These are phyloP conservation scores for Odontocolon sp. DNA, from an alignment of 2,888 invertebrate species.

Conservation along the genomic window DNA sequence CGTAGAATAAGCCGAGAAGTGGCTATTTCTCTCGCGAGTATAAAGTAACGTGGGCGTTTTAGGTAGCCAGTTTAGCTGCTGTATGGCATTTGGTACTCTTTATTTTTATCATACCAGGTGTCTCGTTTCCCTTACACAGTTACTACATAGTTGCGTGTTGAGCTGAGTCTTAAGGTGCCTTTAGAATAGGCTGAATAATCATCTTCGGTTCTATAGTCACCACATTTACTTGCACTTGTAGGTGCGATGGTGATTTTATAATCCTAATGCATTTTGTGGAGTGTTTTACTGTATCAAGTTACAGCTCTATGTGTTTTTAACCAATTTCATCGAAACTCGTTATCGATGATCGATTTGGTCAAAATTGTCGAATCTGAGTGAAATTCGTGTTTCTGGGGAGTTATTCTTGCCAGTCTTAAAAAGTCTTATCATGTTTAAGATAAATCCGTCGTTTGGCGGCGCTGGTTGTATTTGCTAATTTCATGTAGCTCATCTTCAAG, in stretches of 20 bases:
- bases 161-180: background rate
- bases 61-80: conserved; percentile 42
- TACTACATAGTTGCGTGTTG: conserved; percentile 1
- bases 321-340: background rate
- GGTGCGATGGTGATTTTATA: conserved; percentile 11
- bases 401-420: no score
- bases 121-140: conserved; percentile 31
- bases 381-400: no score
- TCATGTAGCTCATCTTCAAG: no score
- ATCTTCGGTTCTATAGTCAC: background rate
- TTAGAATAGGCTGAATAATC: background rate
- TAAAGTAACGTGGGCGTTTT: conserved; percentile 50
- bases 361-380: no score
- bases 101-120: conserved; percentile 37
- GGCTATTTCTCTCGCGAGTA: conserved; percentile 49
- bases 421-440: no score
- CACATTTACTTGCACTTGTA: conserved; percentile 29
- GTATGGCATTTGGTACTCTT: conserved; percentile 19
- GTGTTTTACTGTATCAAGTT: no score
- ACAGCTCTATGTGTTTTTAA: no score
- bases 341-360: background rate
- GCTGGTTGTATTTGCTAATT: no score
- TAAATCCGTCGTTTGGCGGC: no score
- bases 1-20: conserved; percentile 46
- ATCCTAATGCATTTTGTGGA: background rate